Conservation (phyloP, 2,113 vertebrate species). For the Regulus satrapa region DNA sequence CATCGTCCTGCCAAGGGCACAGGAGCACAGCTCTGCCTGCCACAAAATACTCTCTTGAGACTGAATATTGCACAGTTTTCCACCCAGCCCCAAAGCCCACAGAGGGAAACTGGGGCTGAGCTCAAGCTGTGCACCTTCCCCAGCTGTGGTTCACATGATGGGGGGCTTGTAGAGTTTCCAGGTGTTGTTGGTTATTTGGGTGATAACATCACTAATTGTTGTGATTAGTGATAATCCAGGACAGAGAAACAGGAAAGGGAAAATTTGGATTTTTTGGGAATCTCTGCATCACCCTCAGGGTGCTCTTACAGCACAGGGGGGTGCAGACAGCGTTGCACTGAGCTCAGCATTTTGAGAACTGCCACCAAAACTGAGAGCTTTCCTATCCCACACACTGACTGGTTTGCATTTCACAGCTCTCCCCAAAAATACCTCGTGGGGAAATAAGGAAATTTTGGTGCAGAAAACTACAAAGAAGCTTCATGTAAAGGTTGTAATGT, state of each 20-base stretch:
- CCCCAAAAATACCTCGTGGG: neutral
- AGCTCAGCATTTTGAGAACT: neutral
- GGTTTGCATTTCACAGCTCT: neutral
- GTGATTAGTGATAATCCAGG: neutral
- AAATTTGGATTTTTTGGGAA: neutral
- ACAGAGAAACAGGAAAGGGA: neutral
- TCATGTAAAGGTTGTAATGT: neutral
- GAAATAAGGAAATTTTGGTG: neutral
- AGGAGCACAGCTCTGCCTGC: neutral
- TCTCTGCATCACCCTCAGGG: rapidly evolving
- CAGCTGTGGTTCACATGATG: rapidly evolving
- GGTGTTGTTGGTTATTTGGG: neutral
- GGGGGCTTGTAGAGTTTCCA: neutral
- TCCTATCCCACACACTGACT: neutral
- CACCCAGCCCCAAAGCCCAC: neutral
- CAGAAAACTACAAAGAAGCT: neutral
- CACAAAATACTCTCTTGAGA: neutral
- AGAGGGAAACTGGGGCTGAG: neutral
- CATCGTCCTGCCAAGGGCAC: neutral
- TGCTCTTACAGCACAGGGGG: neutral
- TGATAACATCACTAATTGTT: neutral
- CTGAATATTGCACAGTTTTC: neutral
- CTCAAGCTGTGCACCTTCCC: neutral
- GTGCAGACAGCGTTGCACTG: rapidly evolving
- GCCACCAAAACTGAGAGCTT: neutral